Percentiles rank a stretch among this genome's conserved stretches.
These are phyloP conservation scores for Tamias sibiricus DNA, from an alignment of 2,113 vertebrate genomes.

Conservation along the genomic window DNA sequence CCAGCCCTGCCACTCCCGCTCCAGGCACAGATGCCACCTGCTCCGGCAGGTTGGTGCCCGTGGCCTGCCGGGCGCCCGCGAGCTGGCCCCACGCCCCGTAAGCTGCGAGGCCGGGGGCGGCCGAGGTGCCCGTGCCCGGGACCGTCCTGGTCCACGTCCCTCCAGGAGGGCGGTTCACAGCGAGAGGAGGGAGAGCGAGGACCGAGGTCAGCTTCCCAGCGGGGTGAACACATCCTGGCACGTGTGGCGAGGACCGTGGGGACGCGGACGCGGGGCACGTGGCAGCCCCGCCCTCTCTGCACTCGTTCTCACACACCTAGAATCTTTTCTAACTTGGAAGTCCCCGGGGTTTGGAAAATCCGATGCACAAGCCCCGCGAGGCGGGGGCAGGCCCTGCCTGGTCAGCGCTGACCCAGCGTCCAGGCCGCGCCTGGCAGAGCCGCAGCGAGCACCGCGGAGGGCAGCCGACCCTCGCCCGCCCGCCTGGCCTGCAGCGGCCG, in stretches of 20 bases:
- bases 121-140: not conserved
- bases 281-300: not conserved
- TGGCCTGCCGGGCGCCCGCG: not conserved
- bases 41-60: not conserved
- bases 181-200: not conserved
- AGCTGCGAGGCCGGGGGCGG: not conserved
- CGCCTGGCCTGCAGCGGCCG: not conserved
- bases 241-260: rapidly evolving
- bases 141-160: not conserved
- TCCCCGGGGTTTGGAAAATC: not conserved
- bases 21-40: not conserved
- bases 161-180: not conserved
- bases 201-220: not conserved
- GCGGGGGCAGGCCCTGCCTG: too few species aligned
- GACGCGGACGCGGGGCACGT: too few species aligned
- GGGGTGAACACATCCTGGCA: not conserved
- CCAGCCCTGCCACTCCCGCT: not conserved
- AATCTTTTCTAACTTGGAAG: not conserved
- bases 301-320: not conserved
- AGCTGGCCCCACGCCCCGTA: not conserved
- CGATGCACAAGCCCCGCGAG: not conserved
- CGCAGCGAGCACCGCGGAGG: not conserved
- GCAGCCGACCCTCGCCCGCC: too few species aligned
- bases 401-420: not conserved
- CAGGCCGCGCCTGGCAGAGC: too few species aligned